phyloP scores from a whole-genome alignment of 2,888 invertebrate species.

The Colletes collaris region DNA sequence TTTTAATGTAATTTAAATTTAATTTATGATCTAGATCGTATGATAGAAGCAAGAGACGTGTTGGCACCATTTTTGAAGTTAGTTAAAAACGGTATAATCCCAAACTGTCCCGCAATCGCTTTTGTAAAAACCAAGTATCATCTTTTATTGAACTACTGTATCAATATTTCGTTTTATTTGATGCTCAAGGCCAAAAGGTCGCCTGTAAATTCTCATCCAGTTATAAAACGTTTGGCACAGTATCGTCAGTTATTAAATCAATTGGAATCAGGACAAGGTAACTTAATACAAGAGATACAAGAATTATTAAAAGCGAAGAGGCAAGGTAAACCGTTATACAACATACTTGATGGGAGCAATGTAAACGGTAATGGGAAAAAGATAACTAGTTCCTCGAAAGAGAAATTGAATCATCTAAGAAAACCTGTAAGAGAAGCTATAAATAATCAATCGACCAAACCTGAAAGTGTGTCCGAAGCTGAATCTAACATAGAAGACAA shows the following conservation, averaged over 20 bases:
- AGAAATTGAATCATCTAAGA: constrained; percentile 26
- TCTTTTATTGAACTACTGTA: constrained; percentile 90
- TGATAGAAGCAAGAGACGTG: constrained; percentile 87
- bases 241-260: constrained; percentile 90
- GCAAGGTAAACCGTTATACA: constrained; percentile 82
- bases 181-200: constrained; percentile 91
- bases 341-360: constrained; percentile 65
- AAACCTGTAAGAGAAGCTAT: background rate
- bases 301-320: constrained; percentile 85
- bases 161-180: constrained; percentile 94
- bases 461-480: constrained; percentile 2
- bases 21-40: constrained; percentile 77
- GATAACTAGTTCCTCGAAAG: constrained; percentile 64
- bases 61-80: constrained; percentile 88
- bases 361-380: constrained; percentile 63
- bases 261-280: constrained; percentile 88
- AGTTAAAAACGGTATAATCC: constrained; percentile 86
- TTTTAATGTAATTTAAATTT: background rate
- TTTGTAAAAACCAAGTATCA: constrained; percentile 89
- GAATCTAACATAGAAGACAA: constrained; percentile 5
- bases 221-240: constrained; percentile 92
- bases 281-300: constrained; percentile 88
- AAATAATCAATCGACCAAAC: constrained; percentile 45
- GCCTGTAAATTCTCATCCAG: constrained; percentile 93
- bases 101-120: constrained; percentile 87